phyloP scores from a whole-genome alignment of 2,888 invertebrate species.

The Dendrolimus houi region DNA sequence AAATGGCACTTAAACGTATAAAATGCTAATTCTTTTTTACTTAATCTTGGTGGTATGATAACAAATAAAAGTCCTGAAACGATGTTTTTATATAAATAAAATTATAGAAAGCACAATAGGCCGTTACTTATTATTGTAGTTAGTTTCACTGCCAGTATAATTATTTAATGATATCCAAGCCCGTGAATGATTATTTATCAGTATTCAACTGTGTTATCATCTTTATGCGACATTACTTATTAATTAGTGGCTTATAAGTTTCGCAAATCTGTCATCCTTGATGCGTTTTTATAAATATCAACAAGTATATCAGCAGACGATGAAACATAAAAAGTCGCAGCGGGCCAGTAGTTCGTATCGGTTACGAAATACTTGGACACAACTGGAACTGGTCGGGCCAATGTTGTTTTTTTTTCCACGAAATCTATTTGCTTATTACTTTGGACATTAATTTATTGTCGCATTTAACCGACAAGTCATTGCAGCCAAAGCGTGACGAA shows the following conservation, averaged over 20 bases:
- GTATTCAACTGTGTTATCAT: no score
- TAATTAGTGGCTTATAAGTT: background rate
- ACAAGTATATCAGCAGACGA: no score
- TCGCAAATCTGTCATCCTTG: background rate
- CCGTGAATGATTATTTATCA: no score
- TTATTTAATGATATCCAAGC: no score
- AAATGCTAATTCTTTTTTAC: constrained; percentile 50
- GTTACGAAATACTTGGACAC: constrained; percentile 26
- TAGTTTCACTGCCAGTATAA: no score
- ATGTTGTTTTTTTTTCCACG: constrained; percentile 27
- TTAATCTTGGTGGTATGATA: constrained; percentile 44
- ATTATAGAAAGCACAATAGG: no score
- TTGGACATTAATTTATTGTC: constrained; percentile 66
- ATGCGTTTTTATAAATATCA: background rate
- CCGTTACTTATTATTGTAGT: no score
- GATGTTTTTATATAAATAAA: constrained; percentile 18
- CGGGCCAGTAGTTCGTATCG: background rate
- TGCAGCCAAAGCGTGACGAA: constrained; percentile 69
- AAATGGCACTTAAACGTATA: constrained; percentile 60
- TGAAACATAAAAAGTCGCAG: no score
- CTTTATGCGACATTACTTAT: constrained; percentile 3
- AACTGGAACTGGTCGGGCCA: constrained; percentile 22
- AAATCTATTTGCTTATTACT: constrained; percentile 56
- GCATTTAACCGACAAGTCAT: constrained; percentile 57
- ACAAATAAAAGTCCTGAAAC: constrained; percentile 49